Percentiles rank a stretch among this genome's conserved stretches.
Evolutionary conservation across 1,140 invertebrate genomes (phyloP).

Genomic region (Epicauta chinensis): DNA sequence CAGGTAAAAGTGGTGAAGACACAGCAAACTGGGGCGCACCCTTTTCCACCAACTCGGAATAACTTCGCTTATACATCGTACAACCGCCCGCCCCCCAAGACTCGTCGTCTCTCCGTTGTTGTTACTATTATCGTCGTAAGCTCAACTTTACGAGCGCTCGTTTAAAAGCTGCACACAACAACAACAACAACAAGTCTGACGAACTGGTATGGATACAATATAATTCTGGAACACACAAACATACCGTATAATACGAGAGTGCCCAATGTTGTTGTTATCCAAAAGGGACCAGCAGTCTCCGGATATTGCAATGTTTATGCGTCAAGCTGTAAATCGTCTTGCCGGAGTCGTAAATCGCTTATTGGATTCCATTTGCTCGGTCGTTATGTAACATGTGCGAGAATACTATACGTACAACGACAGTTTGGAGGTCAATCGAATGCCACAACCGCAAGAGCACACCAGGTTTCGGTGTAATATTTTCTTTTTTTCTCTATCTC

Average conservation of each 20-base stretch:
- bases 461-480: too few relatives aligned
- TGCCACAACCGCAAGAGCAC: too few relatives aligned
- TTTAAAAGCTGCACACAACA: slow-evolving; percentile 15
- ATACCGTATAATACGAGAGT: background rate
- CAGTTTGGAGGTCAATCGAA: too few relatives aligned
- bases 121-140: background rate
- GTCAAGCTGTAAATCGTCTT: slow-evolving; percentile 18
- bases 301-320: slow-evolving; percentile 18
- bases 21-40: background rate
- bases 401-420: background rate
- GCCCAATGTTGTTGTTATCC: background rate
- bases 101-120: too few relatives aligned
- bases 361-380: slow-evolving; percentile 14
- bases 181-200: slow-evolving; percentile 14
- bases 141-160: slow-evolving; percentile 23
- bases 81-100: background rate
- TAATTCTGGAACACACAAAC: background rate
- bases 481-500: too few relatives aligned
- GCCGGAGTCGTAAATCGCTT: slow-evolving; percentile 18
- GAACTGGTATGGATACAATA: slow-evolving; percentile 14
- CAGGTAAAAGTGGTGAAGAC: slow-evolving; percentile 32
- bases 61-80: slow-evolving; percentile 3
- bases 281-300: background rate
- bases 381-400: slow-evolving; percentile 16
- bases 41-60: background rate